Conservation (phyloP, 2,113 vertebrate species). For the Microcebus griseorufus region DNA sequence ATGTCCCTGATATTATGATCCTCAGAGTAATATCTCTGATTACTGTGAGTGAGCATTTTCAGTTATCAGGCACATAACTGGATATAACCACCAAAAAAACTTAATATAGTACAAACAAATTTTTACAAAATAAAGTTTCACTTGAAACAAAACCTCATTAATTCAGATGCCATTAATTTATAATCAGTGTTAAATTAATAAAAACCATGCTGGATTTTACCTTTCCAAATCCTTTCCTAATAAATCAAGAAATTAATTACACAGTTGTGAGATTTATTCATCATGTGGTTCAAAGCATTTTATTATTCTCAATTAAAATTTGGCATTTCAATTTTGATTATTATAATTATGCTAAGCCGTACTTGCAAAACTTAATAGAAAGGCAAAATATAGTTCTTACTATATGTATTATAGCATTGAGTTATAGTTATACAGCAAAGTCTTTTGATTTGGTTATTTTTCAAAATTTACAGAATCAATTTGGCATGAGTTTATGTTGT, state of each 20-base stretch:
- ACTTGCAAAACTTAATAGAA: conserved; percentile 11
- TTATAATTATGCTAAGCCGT: not conserved
- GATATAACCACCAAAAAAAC: not conserved
- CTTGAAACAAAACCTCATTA: conserved; percentile 47
- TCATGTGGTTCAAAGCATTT: not conserved
- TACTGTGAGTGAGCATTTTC: not conserved
- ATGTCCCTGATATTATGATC: not conserved
- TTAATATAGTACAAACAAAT: not conserved
- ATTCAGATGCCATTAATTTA: conserved; percentile 29
- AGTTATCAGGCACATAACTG: not conserved
- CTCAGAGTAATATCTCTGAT: not conserved
- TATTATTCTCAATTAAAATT: conserved; percentile 50
- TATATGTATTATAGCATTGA: not conserved
- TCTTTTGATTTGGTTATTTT: conserved; percentile 56
- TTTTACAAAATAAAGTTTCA: not conserved
- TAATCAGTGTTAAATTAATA: not conserved
- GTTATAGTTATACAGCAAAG: conserved; percentile 51
- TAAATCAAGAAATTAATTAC: conserved; percentile 49
- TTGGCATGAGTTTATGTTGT: conserved; percentile 56
- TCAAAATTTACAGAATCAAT: conserved; percentile 23
- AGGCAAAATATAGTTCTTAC: conserved; percentile 43
- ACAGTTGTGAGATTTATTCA: conserved; percentile 28
- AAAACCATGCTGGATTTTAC: not conserved
- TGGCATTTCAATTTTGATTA: not conserved
- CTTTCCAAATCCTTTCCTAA: not conserved